Evolutionary conservation across 2,797 vertebrate species (phyloP).

Genomic region (Morelia viridis): DNA sequence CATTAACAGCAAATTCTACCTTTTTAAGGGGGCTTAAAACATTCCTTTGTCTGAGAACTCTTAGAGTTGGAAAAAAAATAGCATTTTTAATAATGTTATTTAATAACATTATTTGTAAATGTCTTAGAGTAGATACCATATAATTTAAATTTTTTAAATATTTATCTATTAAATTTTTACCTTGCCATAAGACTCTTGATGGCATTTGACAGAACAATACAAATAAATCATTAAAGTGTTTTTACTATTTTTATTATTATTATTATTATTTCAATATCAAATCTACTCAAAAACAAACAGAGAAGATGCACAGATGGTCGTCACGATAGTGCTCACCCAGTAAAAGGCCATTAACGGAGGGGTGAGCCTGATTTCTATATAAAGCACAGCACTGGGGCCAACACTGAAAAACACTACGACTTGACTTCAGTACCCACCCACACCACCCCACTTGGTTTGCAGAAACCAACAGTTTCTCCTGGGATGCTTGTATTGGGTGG

Average conservation of each 20-base stretch:
- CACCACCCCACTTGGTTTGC: neutral
- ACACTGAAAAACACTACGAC: neutral
- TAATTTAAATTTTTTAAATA: neutral
- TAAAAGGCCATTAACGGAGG: neutral
- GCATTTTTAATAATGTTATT: neutral
- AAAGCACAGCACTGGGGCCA: neutral
- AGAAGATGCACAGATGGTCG: neutral
- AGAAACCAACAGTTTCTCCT: neutral
- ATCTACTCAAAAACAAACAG: neutral
- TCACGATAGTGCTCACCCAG: neutral
- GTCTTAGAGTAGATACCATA: neutral
- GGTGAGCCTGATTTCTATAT: neutral
- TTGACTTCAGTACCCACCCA: neutral
- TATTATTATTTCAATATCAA: neutral
- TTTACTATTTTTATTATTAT: neutral
- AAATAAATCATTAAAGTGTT: neutral
- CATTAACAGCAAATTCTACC: neutral
- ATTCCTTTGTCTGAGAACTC: neutral
- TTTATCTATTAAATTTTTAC: neutral
- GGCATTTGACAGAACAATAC: neutral
- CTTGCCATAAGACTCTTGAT: neutral
- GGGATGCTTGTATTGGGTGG: neutral
- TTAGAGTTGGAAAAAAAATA: neutral
- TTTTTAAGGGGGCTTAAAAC: neutral
- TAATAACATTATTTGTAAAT: neutral